Evolutionary conservation across 2,888 invertebrate genomes (phyloP), one percentile per base, ranked within the genome.

Genomic region (Xestoiulus laeticollis): DNA sequence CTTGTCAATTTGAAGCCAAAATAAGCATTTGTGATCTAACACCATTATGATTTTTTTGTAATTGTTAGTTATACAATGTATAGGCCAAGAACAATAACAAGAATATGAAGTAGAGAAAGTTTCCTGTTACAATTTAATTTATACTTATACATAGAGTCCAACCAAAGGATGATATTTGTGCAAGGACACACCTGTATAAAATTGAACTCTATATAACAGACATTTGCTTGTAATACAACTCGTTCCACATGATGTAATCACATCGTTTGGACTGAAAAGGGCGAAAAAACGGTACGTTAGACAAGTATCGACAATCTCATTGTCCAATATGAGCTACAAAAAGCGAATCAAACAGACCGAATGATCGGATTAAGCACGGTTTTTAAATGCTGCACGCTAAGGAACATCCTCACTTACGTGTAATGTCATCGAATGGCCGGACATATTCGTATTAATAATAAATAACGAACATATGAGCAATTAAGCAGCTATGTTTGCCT

Each of bases 331-430:
- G 53, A n/a, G 19, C 53, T 59, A 59, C 16, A 59, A 59, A 59
- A 59, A 59, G 16, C 16, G n/a, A 59, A n/a, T 2, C 1, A 59
- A 59, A 12, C n/a, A 1, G 53, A n/a, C 3, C n/a, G n/a, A n/a
- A 59, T 59, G 53, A 59, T n/a, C 53, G 53, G n/a, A 59, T 59
- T 59, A 59, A 59, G 3, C 53, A 59, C 53, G 53, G 53, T 59
- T 59, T 59, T 59, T 59, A 59, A 6, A n/a, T 59, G 53, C 53
- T n/a, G 6, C 53, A 59, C 16, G 53, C n/a, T 59, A 59, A 59
- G 53, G 53, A 59, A 59, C 53, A 19, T 1, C 19, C 48, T 48
- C 8, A 2, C 12, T 48, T 2, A 48, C 16, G 48, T 16, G 48
- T 48, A 48, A 48, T 48, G 48, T 16, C 16, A 48, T 48, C 48